Evolutionary conservation across 2,888 invertebrate species (phyloP), one percentile per base, ranked within the genome.

Genomic region (Agapostemon virescens): DNA sequence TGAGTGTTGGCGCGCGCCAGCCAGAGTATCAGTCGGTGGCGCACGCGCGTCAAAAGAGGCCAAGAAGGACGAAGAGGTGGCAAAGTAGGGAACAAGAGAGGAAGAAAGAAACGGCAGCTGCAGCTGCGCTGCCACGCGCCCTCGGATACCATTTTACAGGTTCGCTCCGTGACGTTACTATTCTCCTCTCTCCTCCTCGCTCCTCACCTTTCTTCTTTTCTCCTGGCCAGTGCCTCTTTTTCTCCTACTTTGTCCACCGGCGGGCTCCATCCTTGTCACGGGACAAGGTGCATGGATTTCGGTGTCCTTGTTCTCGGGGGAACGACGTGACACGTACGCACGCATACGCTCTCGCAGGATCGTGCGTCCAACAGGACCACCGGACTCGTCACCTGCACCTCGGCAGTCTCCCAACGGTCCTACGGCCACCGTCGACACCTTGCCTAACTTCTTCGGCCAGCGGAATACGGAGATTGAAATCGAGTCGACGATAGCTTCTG

Each of bases 371-470:
- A 76, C 82, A 87, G 89, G 92, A 91, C 92, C 92, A 92, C 92
- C 92, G 88, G 90, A 90, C 91, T 91, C 90, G 92, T 92, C 91
- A 92, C 92, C 92, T 92, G 92, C 91, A 89, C 86, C 87, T 83
- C 78, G 81, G 55, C 79, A 84, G 85, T 85, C 85, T 85, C 83
- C 85, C 84, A 84, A 88, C 84, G 87, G 88, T 87, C 85, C 86
- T 84, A 82, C 77, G 85, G 86, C 86, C 86, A 87, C 88, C 86
- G 88, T 88, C 88, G 88, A 88, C 90, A 88, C 88, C 90, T 89
- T 88, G 87, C 87, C 86, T 79, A 86, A 83, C 86, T 85, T 86
- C 81, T 78, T 68, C 79, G 75, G 23, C 72, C 30, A 38, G 38
- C 58, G 33, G 38, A 71, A 58, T 36, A 38, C 64, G 33, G 13